Conservation (phyloP, 2,888 invertebrate species). For the Coleophora flavipennella region DNA sequence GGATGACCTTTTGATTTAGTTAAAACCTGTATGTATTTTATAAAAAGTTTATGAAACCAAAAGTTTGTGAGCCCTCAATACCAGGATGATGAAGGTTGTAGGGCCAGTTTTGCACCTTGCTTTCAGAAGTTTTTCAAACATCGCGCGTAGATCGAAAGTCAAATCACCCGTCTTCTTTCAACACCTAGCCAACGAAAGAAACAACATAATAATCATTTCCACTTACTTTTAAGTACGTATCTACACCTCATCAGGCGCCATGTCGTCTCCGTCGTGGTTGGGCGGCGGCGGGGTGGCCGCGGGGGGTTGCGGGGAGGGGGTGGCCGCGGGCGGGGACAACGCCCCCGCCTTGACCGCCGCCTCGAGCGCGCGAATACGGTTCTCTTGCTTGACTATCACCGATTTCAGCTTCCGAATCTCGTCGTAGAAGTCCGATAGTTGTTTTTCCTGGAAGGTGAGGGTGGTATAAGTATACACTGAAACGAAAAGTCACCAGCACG, state of each 20-base stretch:
- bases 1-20: too few relatives aligned
- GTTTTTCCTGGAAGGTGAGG: slow-evolving; percentile 72
- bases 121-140: too few relatives aligned
- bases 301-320: slow-evolving; percentile 25
- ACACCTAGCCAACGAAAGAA: too few relatives aligned
- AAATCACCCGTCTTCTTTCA: too few relatives aligned
- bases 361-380: slow-evolving; percentile 85
- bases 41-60: too few relatives aligned
- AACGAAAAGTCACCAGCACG: too few relatives aligned
- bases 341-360: slow-evolving; percentile 54
- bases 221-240: neutral
- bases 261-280: slow-evolving; percentile 47
- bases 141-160: too few relatives aligned
- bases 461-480: neutral
- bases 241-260: slow-evolving; percentile 76
- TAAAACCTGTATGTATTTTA: too few relatives aligned
- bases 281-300: slow-evolving; percentile 38
- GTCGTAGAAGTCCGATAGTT: slow-evolving; percentile 87
- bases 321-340: slow-evolving; percentile 34
- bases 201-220: too few relatives aligned
- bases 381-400: slow-evolving; percentile 96
- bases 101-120: too few relatives aligned
- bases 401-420: slow-evolving; percentile 93
- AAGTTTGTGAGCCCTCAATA: too few relatives aligned
- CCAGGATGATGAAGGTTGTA: too few relatives aligned